Base-by-base conservation (phyloP, 2,797 vertebrate species). In the Atherinosoma microstoma region DNA sequence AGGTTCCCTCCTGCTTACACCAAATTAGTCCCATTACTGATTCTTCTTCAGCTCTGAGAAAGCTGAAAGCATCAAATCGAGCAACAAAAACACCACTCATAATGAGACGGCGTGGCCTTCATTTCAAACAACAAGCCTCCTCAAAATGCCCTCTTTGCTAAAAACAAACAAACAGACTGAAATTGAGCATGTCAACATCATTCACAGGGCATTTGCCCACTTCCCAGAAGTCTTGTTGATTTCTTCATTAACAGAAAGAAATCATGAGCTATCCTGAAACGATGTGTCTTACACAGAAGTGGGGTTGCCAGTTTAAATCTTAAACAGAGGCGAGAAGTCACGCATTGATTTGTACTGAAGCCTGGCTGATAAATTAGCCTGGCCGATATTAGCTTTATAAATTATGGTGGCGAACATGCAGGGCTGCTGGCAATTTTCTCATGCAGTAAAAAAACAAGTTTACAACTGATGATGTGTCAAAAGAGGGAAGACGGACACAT, bases 11-110 rank as follows among this genome's bases (percentile, higher is more conserved):
- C 86, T 84, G 85, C 92, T 89, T 77, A 66, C 78, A 76, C 76
- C 80, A 89, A 84, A 92, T 92, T 92, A 88, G 78, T 67, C 86
- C 89, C 75, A 89, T 92, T 87, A 89, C 68, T 64, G 79, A 82
- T 88, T 92, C 77, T 90, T 88, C 84, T 82, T 78, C 73, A 83
- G 82, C 61, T 67, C 59, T 76, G 78, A 65, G 63, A 75, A 74
- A 73, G 84, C 78, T 75, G 54, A 64, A 54, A 70, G 80, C 83
- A 75, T 34, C 84, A 75, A 85, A 85, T 59, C 42, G 0, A 76
- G 78, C 73, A 78, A 85, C 73, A 82, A 83, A 81, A 81, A 80
- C 78, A 36, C 29, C 49, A 53, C 67, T 78, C 51, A 58, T 77
- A 61, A 83, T 53, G 71, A 79, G 75, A 76, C 61, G 57, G 67